Conservation (phyloP, 2,888 invertebrate genomes). For the Perdita meconis region DNA sequence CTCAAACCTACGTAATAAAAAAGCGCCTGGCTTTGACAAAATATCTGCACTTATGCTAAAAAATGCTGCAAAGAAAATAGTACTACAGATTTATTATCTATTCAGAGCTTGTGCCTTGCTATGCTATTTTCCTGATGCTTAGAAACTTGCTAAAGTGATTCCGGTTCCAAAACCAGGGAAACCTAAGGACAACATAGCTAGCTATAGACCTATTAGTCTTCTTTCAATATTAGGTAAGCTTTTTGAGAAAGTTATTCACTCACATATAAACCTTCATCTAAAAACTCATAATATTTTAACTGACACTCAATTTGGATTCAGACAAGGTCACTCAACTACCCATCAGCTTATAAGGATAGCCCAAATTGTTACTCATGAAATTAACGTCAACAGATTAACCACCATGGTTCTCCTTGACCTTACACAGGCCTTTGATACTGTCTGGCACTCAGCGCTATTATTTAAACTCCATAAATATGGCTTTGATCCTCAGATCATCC, state of each 20-base stretch:
- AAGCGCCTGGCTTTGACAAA: neutral
- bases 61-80: neutral
- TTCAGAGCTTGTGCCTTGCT: neutral
- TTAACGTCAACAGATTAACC: neutral
- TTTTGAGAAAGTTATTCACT: neutral
- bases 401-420: neutral
- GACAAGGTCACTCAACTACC: neutral
- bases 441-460: neutral
- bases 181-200: too few species aligned
- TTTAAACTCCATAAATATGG: neutral
- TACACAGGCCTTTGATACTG: neutral
- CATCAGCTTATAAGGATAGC: neutral
- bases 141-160: neutral
- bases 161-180: neutral
- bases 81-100: neutral
- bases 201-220: too few species aligned
- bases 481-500: neutral
- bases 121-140: neutral
- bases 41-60: neutral
- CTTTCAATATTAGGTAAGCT: neutral
- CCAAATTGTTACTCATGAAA: neutral
- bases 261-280: neutral
- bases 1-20: neutral
- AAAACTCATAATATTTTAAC: neutral
- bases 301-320: slow-evolving; percentile 11